Percentiles rank a stretch among this genome's conserved stretches.
phyloP scores from a whole-genome alignment of 2,888 invertebrate species.

The Stomorhina lunata region DNA sequence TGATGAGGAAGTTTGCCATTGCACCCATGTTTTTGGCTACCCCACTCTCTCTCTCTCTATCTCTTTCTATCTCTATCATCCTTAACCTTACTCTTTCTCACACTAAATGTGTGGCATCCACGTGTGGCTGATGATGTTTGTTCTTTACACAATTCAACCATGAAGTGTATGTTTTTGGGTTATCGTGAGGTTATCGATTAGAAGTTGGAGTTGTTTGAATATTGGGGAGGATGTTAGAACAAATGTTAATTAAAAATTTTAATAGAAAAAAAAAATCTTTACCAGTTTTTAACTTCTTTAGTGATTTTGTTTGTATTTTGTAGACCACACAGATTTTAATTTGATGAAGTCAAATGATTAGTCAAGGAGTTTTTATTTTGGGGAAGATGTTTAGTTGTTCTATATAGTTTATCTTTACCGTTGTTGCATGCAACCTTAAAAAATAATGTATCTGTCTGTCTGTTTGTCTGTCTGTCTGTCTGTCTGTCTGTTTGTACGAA shows the following conservation, averaged over 20 bases:
- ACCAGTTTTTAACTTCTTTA: constrained; percentile 31
- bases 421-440: too few species aligned
- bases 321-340: constrained; percentile 18
- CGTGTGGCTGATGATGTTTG: constrained; percentile 46
- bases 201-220: neutral
- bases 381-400: too few species aligned
- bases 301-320: neutral
- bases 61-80: too few species aligned
- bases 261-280: constrained; percentile 10
- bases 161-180: neutral
- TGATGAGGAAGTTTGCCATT: neutral
- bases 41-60: neutral
- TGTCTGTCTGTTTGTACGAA: too few species aligned
- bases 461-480: too few species aligned
- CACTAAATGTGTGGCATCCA: constrained; percentile 37
- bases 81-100: neutral
- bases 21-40: constrained; percentile 1
- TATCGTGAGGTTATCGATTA: too few species aligned
- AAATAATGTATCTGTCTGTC: too few species aligned
- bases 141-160: constrained; percentile 21
- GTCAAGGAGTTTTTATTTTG: too few species aligned
- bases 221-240: neutral
- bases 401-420: too few species aligned
- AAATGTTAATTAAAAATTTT: constrained; percentile 61
- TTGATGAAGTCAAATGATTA: neutral